Base-by-base conservation (phyloP, 2,113 vertebrate species). In the Xiphias gladius region DNA sequence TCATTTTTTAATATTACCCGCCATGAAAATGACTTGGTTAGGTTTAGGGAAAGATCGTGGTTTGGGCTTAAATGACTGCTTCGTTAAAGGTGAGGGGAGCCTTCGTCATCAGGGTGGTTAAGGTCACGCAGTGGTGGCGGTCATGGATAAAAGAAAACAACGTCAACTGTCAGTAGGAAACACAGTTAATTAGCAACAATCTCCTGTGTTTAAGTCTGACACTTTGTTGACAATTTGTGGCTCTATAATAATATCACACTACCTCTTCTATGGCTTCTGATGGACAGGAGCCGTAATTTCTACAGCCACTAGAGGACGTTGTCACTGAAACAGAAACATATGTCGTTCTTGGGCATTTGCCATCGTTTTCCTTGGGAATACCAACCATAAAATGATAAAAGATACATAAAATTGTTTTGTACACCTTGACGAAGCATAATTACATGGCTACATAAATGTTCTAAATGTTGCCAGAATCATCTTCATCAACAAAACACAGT, bases 401-500 rank as follows among this genome's bases (percentile, higher is more conserved):
- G 50, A 22, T 22, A 10, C 20, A 9, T 26, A 48, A 59, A 13
- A 24, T 10, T 13, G 43, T 84, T 62, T 57, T n/a, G 30, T 12
- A 8, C 62, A 64, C 48, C 48, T 65, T 52, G 8, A 81, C 28
- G 2, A 54, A 43, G 57, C 30, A 8, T 55, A 76, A 90, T 76
- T 54, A 30, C 43, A 17, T 1, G 4, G 43, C 55, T 43, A 52
- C 35, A 41, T 54, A 65, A 74, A 66, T 22, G 1, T 50, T 71
- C 35, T 61, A 70, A 65, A 72, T 46, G 73, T 84, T 67, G 26
- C 46, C 14, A 41, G 35, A 66, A 50, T 74, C 46, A 8, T 79
- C 62, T 71, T 77, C 80, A 78, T 84, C 78, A n/a, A 24, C 61
- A 55, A 43, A 70, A 72, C 55, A 58, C 55, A 24, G 69, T 55